Evolutionary conservation across 2,113 vertebrate species (phyloP).

Genomic region (Chloropsis cyanopogon): DNA sequence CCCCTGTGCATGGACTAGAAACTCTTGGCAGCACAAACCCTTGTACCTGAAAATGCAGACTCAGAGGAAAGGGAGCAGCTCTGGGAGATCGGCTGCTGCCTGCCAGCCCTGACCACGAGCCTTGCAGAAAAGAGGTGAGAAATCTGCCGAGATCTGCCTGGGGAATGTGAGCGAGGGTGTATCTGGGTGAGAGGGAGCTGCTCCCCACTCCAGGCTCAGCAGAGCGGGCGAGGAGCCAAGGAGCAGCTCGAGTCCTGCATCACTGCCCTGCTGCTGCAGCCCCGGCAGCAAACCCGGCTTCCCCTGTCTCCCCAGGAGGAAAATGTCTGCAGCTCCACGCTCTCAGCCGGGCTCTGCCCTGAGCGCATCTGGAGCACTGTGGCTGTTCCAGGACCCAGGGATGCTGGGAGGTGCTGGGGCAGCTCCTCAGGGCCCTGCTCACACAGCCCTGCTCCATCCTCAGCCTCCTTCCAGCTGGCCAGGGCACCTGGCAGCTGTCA

Average conservation of each 20-base stretch:
- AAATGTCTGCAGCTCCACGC: not conserved
- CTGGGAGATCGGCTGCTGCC: not conserved
- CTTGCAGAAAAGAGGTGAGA: not conserved
- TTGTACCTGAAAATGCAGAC: not conserved
- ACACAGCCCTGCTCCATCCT: not conserved
- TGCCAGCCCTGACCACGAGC: not conserved
- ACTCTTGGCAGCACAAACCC: not conserved
- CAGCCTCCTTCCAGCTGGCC: slow-evolving; percentile 4
- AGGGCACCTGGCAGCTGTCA: not conserved
- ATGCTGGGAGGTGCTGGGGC: not conserved
- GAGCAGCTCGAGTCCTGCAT: not conserved
- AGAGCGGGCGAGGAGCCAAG: not conserved
- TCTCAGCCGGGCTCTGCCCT: not conserved
- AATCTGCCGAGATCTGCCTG: not conserved
- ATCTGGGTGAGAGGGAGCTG: not conserved
- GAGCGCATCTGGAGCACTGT: not conserved
- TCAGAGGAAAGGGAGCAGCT: not conserved
- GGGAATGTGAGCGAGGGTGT: rapidly evolving
- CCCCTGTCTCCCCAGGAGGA: rapidly evolving
- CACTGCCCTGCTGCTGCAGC: rapidly evolving
- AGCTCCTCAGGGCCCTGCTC: not conserved
- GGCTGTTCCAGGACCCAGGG: not conserved
- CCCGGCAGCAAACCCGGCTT: rapidly evolving
- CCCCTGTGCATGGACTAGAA: not conserved
- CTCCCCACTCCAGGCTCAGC: not conserved